Evolutionary conservation across 2,888 invertebrate genomes (phyloP).

Genomic region (Epinotia nisella): DNA sequence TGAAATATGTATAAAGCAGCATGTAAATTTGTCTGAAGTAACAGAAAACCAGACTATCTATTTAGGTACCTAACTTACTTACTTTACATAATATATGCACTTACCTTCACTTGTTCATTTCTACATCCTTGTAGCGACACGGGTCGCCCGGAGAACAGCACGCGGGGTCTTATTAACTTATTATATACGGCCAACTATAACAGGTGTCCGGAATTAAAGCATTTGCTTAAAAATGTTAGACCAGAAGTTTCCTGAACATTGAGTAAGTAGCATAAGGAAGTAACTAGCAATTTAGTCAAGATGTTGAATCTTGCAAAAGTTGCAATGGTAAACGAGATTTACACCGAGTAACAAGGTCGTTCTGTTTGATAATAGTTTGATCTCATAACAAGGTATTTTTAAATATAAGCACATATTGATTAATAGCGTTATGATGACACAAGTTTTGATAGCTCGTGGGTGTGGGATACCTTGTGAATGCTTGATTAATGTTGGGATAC

Average conservation of each 20-base stretch:
- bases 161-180: constrained; percentile 59
- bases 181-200: constrained; percentile 55
- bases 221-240: constrained; percentile 20
- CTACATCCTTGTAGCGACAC: constrained; percentile 23
- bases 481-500: too few relatives aligned
- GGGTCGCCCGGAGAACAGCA: constrained; percentile 41
- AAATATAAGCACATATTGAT: too few relatives aligned
- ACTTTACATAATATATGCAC: too few relatives aligned
- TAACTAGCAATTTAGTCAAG: constrained; percentile 14
- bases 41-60: too few relatives aligned
- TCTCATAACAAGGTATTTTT: background rate
- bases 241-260: background rate
- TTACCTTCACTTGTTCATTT: background rate
- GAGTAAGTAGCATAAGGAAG: background rate
- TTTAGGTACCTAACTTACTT: too few relatives aligned
- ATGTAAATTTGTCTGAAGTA: too few relatives aligned
- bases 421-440: too few relatives aligned
- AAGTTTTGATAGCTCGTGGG: too few relatives aligned
- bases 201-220: constrained; percentile 56
- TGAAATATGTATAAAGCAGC: too few relatives aligned
- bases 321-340: background rate
- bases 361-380: background rate
- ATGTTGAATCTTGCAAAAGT: constrained; percentile 6
- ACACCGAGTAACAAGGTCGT: background rate
- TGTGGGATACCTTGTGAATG: too few relatives aligned